These are phyloP conservation scores for Dorcus hopei DNA, from an alignment of 2,888 invertebrate species.

Conservation along the genomic window DNA sequence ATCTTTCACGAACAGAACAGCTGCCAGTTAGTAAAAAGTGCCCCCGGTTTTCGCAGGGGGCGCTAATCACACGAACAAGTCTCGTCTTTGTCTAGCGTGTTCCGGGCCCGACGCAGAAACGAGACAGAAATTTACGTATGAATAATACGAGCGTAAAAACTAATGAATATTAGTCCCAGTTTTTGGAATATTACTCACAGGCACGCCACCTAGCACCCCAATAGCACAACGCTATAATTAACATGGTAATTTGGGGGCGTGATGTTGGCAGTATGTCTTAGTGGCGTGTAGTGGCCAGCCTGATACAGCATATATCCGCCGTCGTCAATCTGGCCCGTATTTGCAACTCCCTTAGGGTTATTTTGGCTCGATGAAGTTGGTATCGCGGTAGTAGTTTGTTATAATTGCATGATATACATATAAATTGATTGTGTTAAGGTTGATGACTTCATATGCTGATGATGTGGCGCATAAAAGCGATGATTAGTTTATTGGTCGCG, in stretches of 20 bases:
- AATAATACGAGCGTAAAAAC: slow-evolving; percentile 17
- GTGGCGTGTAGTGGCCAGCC: slow-evolving; percentile 51
- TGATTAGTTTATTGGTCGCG: slow-evolving; percentile 38
- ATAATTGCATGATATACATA: slow-evolving; percentile 51
- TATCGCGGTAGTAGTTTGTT: slow-evolving; percentile 32
- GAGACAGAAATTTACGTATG: slow-evolving; percentile 14
- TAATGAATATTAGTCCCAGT: slow-evolving; percentile 43
- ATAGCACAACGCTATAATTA: slow-evolving; percentile 47
- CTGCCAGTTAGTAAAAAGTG: slow-evolving; percentile 26
- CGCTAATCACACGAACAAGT: background rate
- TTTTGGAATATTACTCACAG: slow-evolving; percentile 40
- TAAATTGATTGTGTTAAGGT: slow-evolving; percentile 50
- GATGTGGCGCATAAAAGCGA: slow-evolving; percentile 32
- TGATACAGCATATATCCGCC: slow-evolving; percentile 31
- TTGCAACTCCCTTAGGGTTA: slow-evolving; percentile 33
- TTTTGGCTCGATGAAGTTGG: slow-evolving; percentile 32
- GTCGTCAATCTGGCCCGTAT: slow-evolving; percentile 24
- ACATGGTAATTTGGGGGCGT: slow-evolving; percentile 52
- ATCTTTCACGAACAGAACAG: slow-evolving; percentile 25
- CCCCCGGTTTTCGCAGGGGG: background rate
- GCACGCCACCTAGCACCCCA: slow-evolving; percentile 44
- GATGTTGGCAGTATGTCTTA: slow-evolving; percentile 48
- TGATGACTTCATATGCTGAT: slow-evolving; percentile 46
- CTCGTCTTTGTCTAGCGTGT: slow-evolving; percentile 1
- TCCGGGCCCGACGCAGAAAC: slow-evolving; percentile 2